Evolutionary conservation across 2,797 vertebrate species (phyloP), one percentile per base, ranked within the genome.

Genomic region (Gadopsis marmoratus): DNA sequence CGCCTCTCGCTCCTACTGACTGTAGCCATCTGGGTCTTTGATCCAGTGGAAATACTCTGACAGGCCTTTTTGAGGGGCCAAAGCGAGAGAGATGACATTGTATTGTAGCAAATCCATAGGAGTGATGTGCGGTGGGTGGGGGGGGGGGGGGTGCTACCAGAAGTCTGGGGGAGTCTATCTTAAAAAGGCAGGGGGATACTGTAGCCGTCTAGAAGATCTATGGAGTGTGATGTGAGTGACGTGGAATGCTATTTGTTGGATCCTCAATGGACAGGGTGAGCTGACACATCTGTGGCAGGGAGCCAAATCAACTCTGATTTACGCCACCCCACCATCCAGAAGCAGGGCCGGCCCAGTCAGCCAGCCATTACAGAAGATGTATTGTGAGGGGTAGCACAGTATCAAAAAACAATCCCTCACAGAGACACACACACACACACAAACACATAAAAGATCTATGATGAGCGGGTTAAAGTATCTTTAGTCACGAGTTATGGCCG

Each of bases 261-360:
- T 88, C 82, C 74, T 85, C 78, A 33, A 55, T 78, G 89, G 91
- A 86, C 68, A 56, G 79, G 71, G 70, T 21, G 70, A 76, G 80
- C 85, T 91, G 91, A 91, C 92, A 89, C 86, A 74, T 93, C 60
- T 55, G 80, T 94, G 94, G 93, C 93, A 87, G 70, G 63, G 58
- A 66, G 92, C 94, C 94, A 91, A 91, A 90, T 91, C 69, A 78
- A 62, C 78, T 80, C 83, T 92, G 95, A 95, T 95, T 95, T 95
- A 94, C 83, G 0, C 77, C 88, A 74, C 62, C 71, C 81, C 58
- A 55, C 84, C 76, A 62, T 81, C 65, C 43, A 74, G 71, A 67
- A 72, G n/a, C 65, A 67, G 48, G 79, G 74, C 62, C 71, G 78
- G 90, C 79, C 85, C 78, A 71, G 89, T 89, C 80, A 84, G 58